Conservation (phyloP, 1,140 invertebrate species). For the Ylistrum balloti region DNA sequence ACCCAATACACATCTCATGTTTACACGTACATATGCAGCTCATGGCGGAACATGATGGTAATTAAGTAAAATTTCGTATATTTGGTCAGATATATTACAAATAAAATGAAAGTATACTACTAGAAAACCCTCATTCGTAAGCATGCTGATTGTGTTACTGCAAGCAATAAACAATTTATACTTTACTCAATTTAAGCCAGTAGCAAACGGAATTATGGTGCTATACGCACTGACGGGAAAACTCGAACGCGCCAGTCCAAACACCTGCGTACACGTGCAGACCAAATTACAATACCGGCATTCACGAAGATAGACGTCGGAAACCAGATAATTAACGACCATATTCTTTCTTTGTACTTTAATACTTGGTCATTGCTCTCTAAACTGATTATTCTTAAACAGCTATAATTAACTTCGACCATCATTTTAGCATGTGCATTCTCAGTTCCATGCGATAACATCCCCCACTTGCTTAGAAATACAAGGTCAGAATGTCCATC, state of each 20-base stretch:
- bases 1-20: not conserved
- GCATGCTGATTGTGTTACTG: not conserved
- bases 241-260: not conserved
- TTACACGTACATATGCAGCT: not conserved
- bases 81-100: not conserved
- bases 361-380: not conserved
- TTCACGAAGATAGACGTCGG: not conserved
- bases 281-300: not conserved
- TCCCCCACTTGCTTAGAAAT: too few relatives aligned
- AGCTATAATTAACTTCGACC: not conserved
- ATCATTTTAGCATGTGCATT: not conserved
- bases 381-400: not conserved
- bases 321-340: not conserved
- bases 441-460: not conserved
- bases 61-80: not conserved
- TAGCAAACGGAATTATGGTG: not conserved
- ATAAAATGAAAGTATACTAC: not conserved
- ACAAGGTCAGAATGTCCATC: too few relatives aligned
- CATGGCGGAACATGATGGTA: not conserved
- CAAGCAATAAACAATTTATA: not conserved
- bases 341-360: not conserved
- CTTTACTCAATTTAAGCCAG: not conserved
- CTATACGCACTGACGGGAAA: not conserved
- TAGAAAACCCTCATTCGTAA: not conserved
- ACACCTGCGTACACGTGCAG: slow-evolving; percentile 13